Evolutionary conservation across 92 coral and sea anemone genomes (phyloP).

Genomic region (Parazoanthus darwini): DNA sequence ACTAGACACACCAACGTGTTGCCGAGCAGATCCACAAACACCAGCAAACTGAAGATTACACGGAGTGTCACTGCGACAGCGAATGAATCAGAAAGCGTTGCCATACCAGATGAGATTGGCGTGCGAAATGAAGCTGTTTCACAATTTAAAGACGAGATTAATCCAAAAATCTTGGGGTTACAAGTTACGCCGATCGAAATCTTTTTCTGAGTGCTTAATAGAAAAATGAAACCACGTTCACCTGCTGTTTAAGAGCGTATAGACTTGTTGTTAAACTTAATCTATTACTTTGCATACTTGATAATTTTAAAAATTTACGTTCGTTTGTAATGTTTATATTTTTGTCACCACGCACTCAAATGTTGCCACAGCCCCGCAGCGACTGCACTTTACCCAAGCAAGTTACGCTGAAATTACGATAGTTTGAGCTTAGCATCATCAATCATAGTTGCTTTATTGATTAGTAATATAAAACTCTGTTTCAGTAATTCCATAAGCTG

Average conservation of each 20-base stretch:
- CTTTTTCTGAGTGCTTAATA: neutral
- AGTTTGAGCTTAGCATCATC: neutral
- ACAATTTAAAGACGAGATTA: neutral
- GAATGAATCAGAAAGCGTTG: neutral
- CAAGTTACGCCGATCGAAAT: neutral
- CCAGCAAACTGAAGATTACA: neutral
- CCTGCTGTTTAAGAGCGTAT: neutral
- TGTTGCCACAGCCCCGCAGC: neutral
- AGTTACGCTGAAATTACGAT: neutral
- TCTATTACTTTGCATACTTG: neutral
- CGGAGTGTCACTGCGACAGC: neutral
- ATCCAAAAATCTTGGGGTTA: too few relatives aligned
- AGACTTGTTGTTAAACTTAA: neutral
- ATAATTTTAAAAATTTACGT: neutral
- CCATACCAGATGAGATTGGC: neutral
- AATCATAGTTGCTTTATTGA: neutral
- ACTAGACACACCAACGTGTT: neutral
- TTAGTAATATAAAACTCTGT: neutral
- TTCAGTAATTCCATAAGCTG: too few relatives aligned
- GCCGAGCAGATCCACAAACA: slow-evolving; percentile 4
- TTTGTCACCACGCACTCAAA: neutral
- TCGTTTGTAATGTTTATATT: too few relatives aligned
- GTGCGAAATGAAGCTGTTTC: neutral
- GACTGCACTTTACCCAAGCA: neutral
- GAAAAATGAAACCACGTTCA: neutral